Base-by-base conservation (phyloP, 2,888 invertebrate species). In the Eustalomyia histrio region DNA sequence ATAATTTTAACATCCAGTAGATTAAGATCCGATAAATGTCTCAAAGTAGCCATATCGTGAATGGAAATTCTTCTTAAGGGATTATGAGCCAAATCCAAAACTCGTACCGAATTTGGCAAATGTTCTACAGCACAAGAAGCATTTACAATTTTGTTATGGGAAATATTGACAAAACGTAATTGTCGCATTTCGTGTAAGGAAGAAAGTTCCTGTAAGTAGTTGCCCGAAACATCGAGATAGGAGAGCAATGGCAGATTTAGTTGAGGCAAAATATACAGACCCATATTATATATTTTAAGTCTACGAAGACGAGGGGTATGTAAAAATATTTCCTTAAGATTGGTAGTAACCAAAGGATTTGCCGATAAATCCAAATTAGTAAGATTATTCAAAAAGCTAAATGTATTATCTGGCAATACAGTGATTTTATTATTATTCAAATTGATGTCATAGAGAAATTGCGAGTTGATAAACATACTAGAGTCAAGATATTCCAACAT, bases 371-470 rank as follows among this genome's bases (percentile, higher is more conserved):
- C 96, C 86, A 97, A 92, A 85, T 94, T 94, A 84, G 97, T 93
- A 81, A 97, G 91, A 84, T 94, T 94, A 57, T 94, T 94, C 71
- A 97, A 92, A 87, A 95, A 95, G 24, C 95, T 95, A 89, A 97
- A 97, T 18, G 96, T 96, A 89, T 96, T 97, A 91, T 97, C 97
- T 2, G 97, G 96, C 83, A 97, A 91, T 83, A 97, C 95, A 17
- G 95, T 95, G 80, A 97, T 92, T 86, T 95, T 94, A 91, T 97
- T 97, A 87, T 93, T 93, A 58, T 95, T 95, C 87, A 97, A 91
- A 91, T 96, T 95, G 75, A 97, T 91, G 85, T 93, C 94, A 75
- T 95, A 93, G 57, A 97, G 91, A 88, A 95, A 95, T 68, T 96
- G 95, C 35, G 95, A 95, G 86, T 95, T 94, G 53, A 96, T 94